Evolutionary conservation across 2,113 vertebrate species (phyloP).

Genomic region (Labeo catla): DNA sequence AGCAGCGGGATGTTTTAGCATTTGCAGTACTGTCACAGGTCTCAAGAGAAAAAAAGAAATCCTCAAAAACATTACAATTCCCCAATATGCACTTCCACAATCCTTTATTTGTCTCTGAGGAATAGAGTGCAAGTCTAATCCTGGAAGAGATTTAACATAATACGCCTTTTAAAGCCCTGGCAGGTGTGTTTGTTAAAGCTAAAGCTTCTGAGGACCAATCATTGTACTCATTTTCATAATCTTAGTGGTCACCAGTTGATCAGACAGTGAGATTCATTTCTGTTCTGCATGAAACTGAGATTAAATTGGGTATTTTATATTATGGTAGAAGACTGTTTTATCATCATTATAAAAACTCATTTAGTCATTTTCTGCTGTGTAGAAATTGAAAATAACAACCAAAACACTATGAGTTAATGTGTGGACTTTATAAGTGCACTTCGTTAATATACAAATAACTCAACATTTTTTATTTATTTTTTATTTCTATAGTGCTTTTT

Average conservation of each 20-base stretch:
- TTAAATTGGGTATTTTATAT: neutral
- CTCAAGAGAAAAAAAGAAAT: neutral
- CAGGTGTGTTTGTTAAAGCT: slow-evolving; percentile 30
- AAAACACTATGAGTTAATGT: neutral
- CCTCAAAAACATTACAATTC: neutral
- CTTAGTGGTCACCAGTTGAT: neutral
- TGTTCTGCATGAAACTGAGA: neutral
- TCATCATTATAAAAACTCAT: neutral
- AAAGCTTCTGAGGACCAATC: slow-evolving; percentile 18
- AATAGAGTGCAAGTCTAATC: neutral
- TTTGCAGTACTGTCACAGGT: neutral
- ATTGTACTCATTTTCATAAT: slow-evolving; percentile 44
- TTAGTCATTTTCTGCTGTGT: neutral
- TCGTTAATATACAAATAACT: neutral
- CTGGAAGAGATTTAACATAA: slow-evolving; percentile 26
- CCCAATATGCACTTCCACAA: neutral
- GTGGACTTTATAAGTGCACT: neutral
- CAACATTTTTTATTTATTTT: no score
- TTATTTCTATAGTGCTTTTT: no score
- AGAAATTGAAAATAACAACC: neutral
- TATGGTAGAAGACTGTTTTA: neutral
- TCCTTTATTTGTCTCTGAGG: slow-evolving; percentile 13
- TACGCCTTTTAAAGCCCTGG: neutral
- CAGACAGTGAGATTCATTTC: neutral
- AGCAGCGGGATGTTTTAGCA: neutral